Conservation (phyloP, 2,888 invertebrate genomes). For the Ophion ellenae region DNA sequence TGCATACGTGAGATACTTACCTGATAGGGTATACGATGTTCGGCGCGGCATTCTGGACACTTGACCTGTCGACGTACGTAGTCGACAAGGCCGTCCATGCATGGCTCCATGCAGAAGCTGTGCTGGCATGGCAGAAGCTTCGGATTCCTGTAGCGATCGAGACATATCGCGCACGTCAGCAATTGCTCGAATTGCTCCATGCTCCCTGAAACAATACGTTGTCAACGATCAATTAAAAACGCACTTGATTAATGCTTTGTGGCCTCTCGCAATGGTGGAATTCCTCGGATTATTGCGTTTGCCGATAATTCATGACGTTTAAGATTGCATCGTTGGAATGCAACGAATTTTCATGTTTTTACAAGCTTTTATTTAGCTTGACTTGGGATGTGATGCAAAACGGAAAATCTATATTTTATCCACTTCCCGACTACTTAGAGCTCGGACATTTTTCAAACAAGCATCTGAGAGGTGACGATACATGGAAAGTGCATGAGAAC, state of each 20-base stretch:
- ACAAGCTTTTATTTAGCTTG: too few species aligned
- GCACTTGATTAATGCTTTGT: background rate
- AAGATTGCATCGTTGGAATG: too few species aligned
- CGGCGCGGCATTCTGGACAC: slow-evolving; percentile 99
- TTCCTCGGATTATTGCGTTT: background rate
- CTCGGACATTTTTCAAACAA: too few species aligned
- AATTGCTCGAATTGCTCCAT: slow-evolving; percentile 99
- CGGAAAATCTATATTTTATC: too few species aligned
- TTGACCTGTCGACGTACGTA: slow-evolving; percentile 97
- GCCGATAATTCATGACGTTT: background rate
- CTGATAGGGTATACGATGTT: slow-evolving; percentile 97
- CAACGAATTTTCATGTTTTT: too few species aligned
- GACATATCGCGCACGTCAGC: slow-evolving; percentile 98
- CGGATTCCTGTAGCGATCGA: slow-evolving; percentile 98
- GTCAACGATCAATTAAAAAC: slow-evolving; percentile 29
- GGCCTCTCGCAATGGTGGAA: background rate
- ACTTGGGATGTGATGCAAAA: too few species aligned
- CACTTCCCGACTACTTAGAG: too few species aligned
- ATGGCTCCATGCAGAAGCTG: slow-evolving; percentile 99
- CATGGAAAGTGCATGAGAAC: too few species aligned
- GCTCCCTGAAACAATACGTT: slow-evolving; percentile 78
- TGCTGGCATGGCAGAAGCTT: slow-evolving; percentile 99
- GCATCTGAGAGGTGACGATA: too few species aligned
- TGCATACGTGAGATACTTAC: slow-evolving; percentile 86
- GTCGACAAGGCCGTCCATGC: slow-evolving; percentile 98